Evolutionary conservation across 2,113 vertebrate species (phyloP).

Genomic region (Hymenochirus boettgeri): DNA sequence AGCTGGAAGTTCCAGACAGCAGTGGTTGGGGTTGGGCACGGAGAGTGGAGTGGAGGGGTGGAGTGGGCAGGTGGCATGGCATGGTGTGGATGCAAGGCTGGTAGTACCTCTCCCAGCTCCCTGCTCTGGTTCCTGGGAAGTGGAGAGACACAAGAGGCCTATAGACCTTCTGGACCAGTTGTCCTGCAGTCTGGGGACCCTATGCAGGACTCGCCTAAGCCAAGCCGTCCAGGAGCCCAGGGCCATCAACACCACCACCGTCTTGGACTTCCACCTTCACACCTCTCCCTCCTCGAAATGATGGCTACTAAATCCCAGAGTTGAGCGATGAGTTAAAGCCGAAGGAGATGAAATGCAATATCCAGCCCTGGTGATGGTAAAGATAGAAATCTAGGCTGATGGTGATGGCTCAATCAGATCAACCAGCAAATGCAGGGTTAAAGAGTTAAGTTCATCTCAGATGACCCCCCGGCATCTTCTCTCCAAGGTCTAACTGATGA

Average conservation of each 20-base stretch:
- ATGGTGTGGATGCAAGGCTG: constrained; percentile 15
- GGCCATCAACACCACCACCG: constrained; percentile 76
- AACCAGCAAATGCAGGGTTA: too few species aligned
- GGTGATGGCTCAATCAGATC: too few species aligned
- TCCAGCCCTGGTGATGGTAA: too few species aligned
- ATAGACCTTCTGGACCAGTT: constrained; percentile 88
- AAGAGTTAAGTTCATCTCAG: too few species aligned
- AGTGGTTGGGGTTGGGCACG: constrained; percentile 27
- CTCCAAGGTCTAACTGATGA: too few species aligned
- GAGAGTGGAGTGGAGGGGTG: constrained; percentile 29
- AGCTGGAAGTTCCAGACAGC: constrained; percentile 58
- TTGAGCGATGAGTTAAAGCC: too few species aligned
- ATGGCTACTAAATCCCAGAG: too few species aligned
- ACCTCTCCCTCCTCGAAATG: too few species aligned
- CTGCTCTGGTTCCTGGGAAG: constrained; percentile 67
- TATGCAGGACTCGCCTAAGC: constrained; percentile 88
- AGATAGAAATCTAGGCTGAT: too few species aligned
- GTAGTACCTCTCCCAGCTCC: constrained; percentile 56
- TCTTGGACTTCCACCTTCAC: too few species aligned
- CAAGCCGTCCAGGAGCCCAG: constrained; percentile 84
- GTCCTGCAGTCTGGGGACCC: constrained; percentile 82
- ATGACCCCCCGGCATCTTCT: too few species aligned
- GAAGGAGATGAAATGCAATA: too few species aligned
- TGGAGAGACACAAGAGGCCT: constrained; percentile 87
- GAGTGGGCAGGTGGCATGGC: not conserved